Evolutionary conservation across 2,888 invertebrate genomes (phyloP), one percentile per base, ranked within the genome.

Genomic region (Lamellibrachia columna): DNA sequence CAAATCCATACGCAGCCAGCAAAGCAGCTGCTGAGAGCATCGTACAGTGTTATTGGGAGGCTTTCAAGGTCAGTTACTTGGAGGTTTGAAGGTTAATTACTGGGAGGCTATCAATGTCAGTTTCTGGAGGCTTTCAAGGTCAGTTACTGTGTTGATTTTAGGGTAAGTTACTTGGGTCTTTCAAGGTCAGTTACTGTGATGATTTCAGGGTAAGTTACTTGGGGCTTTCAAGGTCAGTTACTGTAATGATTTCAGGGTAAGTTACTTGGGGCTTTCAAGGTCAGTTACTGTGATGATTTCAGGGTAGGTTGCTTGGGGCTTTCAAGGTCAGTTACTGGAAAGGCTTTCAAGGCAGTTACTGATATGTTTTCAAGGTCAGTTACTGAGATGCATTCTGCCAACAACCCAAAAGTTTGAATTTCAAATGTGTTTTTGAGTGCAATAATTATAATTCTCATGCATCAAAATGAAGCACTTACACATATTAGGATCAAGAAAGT

Each of bases 1-100:
- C 94, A 52, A 95, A 95, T 92, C 95, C 95, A 0, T 95, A 95
- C 92, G 96, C 96, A 9, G 96, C 95, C 3, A 94, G 94, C 28
- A 95, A 95, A 93, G 94, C 95, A 11, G 95, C 95, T 3, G 95
- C 95, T 52, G 95, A 95, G 92, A 94, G 94, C 90, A 94, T 95
- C 7, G 95, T 95, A 9, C 93, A 93, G 90, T 94, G 95, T 7
- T 95, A 95, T 93, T 94, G 94, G 93, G 94, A 95, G 92, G 93
- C 94, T 60, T 95, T 94, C 93, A 93, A 94, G 92, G 94, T 94
- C 52, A 53, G 92, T 75, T 15, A 22, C 52, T 52, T 4, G 53
- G 22, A 90, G 22, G 53, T 75, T 75, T 75, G 22, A 75, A 75
- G n/a, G 22, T 75, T n/a, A 75, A 4, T 75, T 75, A 75, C 75